A percentile compares a stretch with the other conserved stretches of the same genome.
Conservation (phyloP, 2,888 invertebrate species). For the Mycalesis mineus region DNA sequence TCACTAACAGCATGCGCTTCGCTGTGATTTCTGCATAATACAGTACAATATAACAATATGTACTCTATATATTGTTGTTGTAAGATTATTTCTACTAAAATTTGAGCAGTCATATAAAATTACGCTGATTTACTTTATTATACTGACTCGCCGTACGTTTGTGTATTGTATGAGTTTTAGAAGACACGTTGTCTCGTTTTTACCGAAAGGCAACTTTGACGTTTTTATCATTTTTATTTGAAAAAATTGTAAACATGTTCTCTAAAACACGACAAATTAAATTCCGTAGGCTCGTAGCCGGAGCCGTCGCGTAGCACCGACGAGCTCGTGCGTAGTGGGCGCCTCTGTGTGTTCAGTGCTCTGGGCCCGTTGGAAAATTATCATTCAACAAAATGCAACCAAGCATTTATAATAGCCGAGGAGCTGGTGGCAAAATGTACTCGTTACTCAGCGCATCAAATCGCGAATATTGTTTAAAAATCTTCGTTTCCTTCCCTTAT, state of each 20-base stretch:
- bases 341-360: conserved; percentile 17
- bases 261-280: background rate
- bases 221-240: background rate
- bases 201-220: too few species aligned
- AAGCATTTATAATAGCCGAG: background rate
- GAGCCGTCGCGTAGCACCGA: background rate
- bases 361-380: conserved; percentile 24
- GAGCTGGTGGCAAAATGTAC: background rate
- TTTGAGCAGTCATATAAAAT: too few species aligned
- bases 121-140: too few species aligned
- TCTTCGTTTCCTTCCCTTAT: too few species aligned
- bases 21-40: conserved; percentile 21
- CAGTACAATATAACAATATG: background rate
- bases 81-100: too few species aligned
- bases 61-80: background rate
- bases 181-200: too few species aligned
- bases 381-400: background rate
- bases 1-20: conserved; percentile 30
- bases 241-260: background rate
- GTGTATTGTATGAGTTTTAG: too few species aligned
- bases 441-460: too few species aligned
- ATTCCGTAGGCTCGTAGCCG: background rate
- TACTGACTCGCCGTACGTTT: too few species aligned
- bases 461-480: too few species aligned
- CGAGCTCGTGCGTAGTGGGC: background rate